A percentile compares a stretch with the other conserved stretches of the same genome.
These are phyloP conservation scores for Temnothorax nylanderi DNA, from an alignment of 1,140 invertebrate species.

Conservation along the genomic window DNA sequence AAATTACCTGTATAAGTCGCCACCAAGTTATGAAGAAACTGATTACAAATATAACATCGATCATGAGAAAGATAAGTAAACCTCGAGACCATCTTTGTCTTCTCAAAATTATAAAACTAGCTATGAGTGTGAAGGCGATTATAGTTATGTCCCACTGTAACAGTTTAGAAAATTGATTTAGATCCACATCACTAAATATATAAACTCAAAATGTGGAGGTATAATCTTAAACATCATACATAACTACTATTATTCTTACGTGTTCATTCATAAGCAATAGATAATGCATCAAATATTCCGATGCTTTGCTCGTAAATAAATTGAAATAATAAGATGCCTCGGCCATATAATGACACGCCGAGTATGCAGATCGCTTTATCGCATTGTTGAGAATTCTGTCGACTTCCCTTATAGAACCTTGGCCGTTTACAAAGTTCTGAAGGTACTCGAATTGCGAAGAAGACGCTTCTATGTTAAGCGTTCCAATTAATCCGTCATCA, in stretches of 20 bases:
- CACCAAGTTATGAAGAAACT: conserved; percentile 79
- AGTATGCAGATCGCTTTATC: conserved; percentile 62
- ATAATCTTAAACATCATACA: conserved; percentile 12
- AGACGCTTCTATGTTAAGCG: conserved; percentile 70
- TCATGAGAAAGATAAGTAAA: conserved; percentile 62
- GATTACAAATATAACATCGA: conserved; percentile 66
- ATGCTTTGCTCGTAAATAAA: conserved; percentile 14
- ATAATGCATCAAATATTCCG: not conserved
- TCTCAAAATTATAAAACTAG: conserved; percentile 57
- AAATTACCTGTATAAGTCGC: conserved; percentile 75
- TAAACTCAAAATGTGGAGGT: not conserved
- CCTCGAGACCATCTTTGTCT: conserved; percentile 61
- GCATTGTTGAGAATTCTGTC: conserved; percentile 74
- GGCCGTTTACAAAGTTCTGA: conserved; percentile 69
- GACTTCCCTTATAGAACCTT: conserved; percentile 73
- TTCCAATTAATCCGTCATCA: conserved; percentile 66
- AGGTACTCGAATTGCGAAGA: conserved; percentile 71
- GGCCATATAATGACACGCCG: conserved; percentile 23
- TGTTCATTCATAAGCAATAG: conserved; percentile 60
- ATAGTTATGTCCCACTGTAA: conserved; percentile 73
- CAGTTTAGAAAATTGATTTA: conserved; percentile 17
- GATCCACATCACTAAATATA: conserved; percentile 10
- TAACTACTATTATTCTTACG: conserved; percentile 65
- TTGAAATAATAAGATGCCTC: conserved; percentile 38
- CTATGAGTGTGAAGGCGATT: conserved; percentile 48